Conservation (phyloP, 92 coral and sea anemone species). For the Phymanthus crucifer region DNA sequence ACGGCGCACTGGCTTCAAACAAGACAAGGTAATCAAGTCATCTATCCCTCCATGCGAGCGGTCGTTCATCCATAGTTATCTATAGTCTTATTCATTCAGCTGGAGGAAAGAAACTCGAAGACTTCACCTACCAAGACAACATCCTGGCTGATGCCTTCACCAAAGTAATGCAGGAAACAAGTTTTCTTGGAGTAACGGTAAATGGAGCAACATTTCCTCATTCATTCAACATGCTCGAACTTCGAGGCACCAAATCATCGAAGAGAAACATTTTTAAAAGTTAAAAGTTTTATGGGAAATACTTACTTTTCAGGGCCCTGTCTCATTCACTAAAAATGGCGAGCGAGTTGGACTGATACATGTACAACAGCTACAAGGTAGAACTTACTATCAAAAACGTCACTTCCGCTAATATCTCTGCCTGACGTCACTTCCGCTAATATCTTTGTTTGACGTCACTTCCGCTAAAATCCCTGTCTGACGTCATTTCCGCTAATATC, state of each 20-base stretch:
- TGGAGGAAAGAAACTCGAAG: slow-evolving; percentile 35
- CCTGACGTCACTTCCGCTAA: too few species aligned
- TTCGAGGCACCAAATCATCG: background rate
- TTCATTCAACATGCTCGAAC: background rate
- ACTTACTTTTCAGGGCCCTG: slow-evolving; percentile 44
- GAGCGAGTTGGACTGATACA: slow-evolving; percentile 65
- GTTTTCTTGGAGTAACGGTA: slow-evolving; percentile 75
- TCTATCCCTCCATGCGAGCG: background rate
- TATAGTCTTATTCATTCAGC: slow-evolving; percentile 5
- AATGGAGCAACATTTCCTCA: background rate
- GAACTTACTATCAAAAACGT: too few species aligned
- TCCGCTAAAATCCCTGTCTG: too few species aligned
- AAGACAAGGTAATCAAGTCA: slow-evolving; percentile 11
- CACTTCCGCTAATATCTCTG: too few species aligned
- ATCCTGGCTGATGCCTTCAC: slow-evolving; percentile 57
- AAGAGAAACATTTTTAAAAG: background rate
- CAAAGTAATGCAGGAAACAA: slow-evolving; percentile 49
- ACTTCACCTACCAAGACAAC: slow-evolving; percentile 58
- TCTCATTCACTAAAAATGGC: slow-evolving; percentile 59
- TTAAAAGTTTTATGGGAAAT: background rate
- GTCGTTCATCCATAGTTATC: background rate
- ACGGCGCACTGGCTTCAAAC: slow-evolving; percentile 14
- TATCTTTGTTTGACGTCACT: background rate
- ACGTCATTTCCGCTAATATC: too few species aligned
- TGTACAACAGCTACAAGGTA: slow-evolving; percentile 70